phyloP scores from a whole-genome alignment of 2,113 vertebrate species.

The Micronisus gabar region DNA sequence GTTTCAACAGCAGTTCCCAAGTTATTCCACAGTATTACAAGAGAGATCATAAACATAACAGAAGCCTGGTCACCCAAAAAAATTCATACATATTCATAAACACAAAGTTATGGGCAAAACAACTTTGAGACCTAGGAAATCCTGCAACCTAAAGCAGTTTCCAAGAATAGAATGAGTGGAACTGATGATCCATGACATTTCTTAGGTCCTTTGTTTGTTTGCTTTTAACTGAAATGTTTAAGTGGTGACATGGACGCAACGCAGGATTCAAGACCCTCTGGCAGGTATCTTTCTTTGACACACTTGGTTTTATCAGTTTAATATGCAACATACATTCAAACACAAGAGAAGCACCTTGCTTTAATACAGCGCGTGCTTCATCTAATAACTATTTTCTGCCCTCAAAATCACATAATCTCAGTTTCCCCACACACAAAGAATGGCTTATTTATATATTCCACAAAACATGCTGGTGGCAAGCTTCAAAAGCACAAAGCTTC shows the following conservation, averaged over 20 bases:
- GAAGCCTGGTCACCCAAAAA: not conserved
- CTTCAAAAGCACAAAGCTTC: not conserved
- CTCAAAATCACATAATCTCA: not conserved
- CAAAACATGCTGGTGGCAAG: not conserved
- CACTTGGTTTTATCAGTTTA: fast-evolving
- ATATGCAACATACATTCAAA: not conserved
- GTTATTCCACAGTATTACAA: not conserved
- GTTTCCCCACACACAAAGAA: not conserved
- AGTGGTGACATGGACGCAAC: fast-evolving
- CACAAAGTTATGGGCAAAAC: not conserved
- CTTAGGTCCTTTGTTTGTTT: not conserved
- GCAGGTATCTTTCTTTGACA: not conserved
- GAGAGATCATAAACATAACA: fast-evolving
- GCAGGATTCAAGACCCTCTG: not conserved
- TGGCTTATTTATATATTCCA: not conserved
- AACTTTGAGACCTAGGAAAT: not conserved
- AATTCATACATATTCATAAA: fast-evolving
- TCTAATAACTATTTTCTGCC: not conserved
- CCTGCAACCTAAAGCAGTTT: not conserved
- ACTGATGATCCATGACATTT: not conserved
- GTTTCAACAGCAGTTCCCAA: not conserved
- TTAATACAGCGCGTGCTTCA: not conserved
- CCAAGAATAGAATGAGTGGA: fast-evolving
- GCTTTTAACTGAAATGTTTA: not conserved
- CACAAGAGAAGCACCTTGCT: not conserved